Percentiles rank a stretch among this genome's conserved stretches.
These are phyloP conservation scores for Rallus limicola DNA, from an alignment of 2,113 vertebrate genomes.

Conservation along the genomic window DNA sequence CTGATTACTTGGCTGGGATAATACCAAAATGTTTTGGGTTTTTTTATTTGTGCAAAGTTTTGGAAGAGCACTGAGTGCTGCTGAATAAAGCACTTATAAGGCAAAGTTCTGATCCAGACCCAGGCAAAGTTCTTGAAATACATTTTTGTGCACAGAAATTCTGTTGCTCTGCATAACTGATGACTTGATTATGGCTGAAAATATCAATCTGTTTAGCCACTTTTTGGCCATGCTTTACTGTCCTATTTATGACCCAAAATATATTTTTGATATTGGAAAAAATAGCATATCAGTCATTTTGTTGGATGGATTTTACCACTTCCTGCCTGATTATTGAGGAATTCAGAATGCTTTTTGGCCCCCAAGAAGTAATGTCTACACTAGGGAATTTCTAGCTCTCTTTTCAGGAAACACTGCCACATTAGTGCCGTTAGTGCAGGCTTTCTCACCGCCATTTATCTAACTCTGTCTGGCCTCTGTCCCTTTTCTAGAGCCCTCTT, in stretches of 20 bases:
- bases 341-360: conserved; percentile 14
- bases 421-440: background rate
- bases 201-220: background rate
- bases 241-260: background rate
- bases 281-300: conserved; percentile 16
- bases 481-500: background rate
- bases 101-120: background rate
- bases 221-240: background rate
- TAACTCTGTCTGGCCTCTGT: background rate
- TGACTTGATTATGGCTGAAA: background rate
- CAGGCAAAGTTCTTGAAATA: background rate
- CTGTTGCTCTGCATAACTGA: background rate
- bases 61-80: background rate
- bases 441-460: conserved; percentile 25
- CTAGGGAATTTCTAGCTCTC: background rate
- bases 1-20: background rate
- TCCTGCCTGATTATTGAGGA: conserved; percentile 48
- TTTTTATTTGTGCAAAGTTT: background rate
- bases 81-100: background rate
- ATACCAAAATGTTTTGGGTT: background rate
- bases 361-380: background rate
- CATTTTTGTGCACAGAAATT: background rate
- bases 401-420: conserved; percentile 37
- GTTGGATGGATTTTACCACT: conserved; percentile 16
- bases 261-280: conserved; percentile 18